A percentile compares a stretch with the other conserved stretches of the same genome.
Evolutionary conservation across 2,888 invertebrate genomes (phyloP).

Genomic region (Cataglyphis rosenhaueri): DNA sequence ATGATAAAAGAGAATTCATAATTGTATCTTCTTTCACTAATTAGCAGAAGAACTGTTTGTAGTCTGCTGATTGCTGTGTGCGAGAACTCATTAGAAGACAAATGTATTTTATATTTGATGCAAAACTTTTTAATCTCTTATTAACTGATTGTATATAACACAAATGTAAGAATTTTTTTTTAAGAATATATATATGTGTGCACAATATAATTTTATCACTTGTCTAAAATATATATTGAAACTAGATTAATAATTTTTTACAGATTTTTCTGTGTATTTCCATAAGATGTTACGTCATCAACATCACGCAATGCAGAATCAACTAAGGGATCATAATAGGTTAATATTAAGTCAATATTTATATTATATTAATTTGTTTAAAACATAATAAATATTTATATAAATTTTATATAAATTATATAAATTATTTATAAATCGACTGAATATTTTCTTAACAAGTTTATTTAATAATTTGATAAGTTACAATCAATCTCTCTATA

Average conservation of each 20-base stretch:
- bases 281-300: constrained; percentile 86
- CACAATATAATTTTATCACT: neutral
- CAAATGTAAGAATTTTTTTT: neutral
- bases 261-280: constrained; percentile 79
- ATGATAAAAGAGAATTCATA: neutral
- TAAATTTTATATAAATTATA: neutral
- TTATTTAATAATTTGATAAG: neutral
- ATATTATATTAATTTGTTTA: neutral
- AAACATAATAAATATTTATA: neutral
- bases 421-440: neutral
- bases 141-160: neutral
- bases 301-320: constrained; percentile 89
- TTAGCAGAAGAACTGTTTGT: constrained; percentile 16
- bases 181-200: neutral
- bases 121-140: neutral
- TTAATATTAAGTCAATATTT: constrained; percentile 72
- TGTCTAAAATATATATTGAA: neutral
- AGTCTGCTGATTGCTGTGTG: constrained; percentile 20
- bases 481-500: neutral
- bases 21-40: neutral
- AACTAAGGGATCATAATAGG: constrained; percentile 88
- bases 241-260: neutral
- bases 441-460: neutral
- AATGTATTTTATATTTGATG: neutral
- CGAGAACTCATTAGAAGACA: neutral